phyloP scores from a whole-genome alignment of 2,797 vertebrate species.

The Enteromius treurensis region DNA sequence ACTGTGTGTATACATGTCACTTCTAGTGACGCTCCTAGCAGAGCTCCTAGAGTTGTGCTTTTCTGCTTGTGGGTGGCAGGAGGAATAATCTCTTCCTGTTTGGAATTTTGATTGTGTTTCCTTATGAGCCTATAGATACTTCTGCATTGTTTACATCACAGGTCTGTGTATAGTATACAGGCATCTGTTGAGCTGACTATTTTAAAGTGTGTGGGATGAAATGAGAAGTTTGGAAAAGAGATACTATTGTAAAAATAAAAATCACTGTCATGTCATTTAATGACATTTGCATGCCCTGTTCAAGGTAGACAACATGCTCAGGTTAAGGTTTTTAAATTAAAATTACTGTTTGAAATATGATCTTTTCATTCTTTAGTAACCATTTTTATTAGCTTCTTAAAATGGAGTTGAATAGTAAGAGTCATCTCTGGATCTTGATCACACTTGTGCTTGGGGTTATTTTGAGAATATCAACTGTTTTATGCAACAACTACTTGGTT shows the following conservation, averaged over 20 bases:
- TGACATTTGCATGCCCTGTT: constrained; percentile 40
- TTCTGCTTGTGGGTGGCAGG: constrained; percentile 3
- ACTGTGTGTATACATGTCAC: constrained; percentile 10
- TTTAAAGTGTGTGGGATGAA: constrained; percentile 29
- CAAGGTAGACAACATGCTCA: constrained; percentile 49
- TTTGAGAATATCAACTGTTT: constrained; percentile 30
- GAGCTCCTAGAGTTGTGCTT: constrained; percentile 7
- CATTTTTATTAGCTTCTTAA: neutral
- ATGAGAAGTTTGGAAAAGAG: constrained; percentile 39
- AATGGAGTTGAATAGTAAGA: neutral
- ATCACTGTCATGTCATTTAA: constrained; percentile 21
- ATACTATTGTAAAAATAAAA: constrained; percentile 26
- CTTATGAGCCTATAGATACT: constrained; percentile 54
- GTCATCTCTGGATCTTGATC: neutral
- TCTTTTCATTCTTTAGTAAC: neutral
- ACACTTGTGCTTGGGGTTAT: constrained; percentile 17
- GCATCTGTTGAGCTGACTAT: constrained; percentile 30
- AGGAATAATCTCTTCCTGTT: constrained; percentile 19
- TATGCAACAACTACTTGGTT: neutral
- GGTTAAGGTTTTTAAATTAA: constrained; percentile 65
- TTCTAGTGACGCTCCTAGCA: neutral
- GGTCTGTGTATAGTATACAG: constrained; percentile 22
- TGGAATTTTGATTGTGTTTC: constrained; percentile 38
- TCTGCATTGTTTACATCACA: constrained; percentile 62
- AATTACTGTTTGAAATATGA: constrained; percentile 54